These are phyloP conservation scores for Eristalinus sepulchralis DNA, from an alignment of 2,888 invertebrate species.

Conservation along the genomic window DNA sequence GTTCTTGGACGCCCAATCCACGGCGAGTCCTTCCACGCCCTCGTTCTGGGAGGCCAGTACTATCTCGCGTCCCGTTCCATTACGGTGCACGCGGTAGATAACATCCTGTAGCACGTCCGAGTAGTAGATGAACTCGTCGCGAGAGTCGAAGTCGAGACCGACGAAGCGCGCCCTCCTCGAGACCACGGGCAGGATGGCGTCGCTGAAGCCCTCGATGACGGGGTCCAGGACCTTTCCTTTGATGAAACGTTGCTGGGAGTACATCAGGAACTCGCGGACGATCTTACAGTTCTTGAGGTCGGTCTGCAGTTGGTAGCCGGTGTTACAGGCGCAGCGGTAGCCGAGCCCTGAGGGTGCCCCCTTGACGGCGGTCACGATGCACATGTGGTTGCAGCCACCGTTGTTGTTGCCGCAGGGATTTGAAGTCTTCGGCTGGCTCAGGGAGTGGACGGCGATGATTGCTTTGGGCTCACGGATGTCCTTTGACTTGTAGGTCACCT, in stretches of 20 bases:
- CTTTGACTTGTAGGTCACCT: constrained; percentile 89
- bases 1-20: constrained; percentile 98
- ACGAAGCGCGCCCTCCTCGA: constrained; percentile 95
- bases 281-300: constrained; percentile 90
- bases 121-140: constrained; percentile 96
- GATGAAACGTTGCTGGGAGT: constrained; percentile 97
- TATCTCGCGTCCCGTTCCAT: constrained; percentile 91
- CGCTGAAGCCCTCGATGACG: constrained; percentile 94
- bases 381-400: constrained; percentile 96
- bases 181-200: constrained; percentile 97
- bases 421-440: constrained; percentile 88
- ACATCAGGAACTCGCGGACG: constrained; percentile 95
- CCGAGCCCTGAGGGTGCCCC: constrained; percentile 87
- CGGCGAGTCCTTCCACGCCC: constrained; percentile 96
- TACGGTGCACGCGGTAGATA: constrained; percentile 91
- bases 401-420: constrained; percentile 94
- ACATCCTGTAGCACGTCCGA: constrained; percentile 98
- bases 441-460: constrained; percentile 89
- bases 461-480: constrained; percentile 92
- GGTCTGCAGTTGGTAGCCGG: constrained; percentile 89
- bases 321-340: constrained; percentile 95
- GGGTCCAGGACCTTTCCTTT: constrained; percentile 95
- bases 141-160: constrained; percentile 95
- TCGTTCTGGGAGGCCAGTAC: constrained; percentile 97
- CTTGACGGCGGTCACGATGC: constrained; percentile 91